Evolutionary conservation across 2,797 vertebrate genomes (phyloP), one percentile per base, ranked within the genome.

Genomic region (Pipistrellus nathusii): DNA sequence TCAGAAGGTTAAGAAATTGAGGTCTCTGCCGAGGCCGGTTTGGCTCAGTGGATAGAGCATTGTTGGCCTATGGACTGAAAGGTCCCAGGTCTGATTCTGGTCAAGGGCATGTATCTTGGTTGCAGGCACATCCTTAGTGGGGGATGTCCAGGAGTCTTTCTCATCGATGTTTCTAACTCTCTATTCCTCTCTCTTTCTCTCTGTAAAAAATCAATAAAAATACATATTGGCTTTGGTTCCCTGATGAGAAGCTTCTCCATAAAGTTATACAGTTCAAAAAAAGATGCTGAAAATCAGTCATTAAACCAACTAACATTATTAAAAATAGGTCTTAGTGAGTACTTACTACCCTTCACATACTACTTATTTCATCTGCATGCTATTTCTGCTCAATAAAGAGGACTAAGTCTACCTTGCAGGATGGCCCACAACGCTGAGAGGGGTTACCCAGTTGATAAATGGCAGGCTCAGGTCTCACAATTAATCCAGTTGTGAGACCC

Each of bases 271-370:
- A 88, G 75, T 71, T 92, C 88, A 83, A 57, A 57, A 85, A 66
- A 27, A 68, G 46, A 85, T 82, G 17, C 14, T 81, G 51, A 64
- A 95, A 93, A 86, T 38, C 35, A 53, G 48, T 41, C 72, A 84
- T 23, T 83, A 53, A 88, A 80, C 51, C 27, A 51, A 86, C 59
- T 12, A 86, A 66, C 66, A n/a, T 13, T 35, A 41, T 23, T 48
- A 81, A 89, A 38, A 51, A 86, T 35, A 57, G 13, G 6, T 21
- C 66, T 91, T 84, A 64, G 25, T 71, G 38, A 95, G 53, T 15
- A 55, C 8, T 73, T 84, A 81, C 12, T 57, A 17, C 35, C 83
- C 68, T 55, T 27, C 23, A 69, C 17, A 72, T 38, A 20, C 35
- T 64, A 72, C 14, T 73, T 23, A 77, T 62, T 91, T 89, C n/a